These are phyloP conservation scores for Athene cunicularia DNA, from an alignment of 2,113 vertebrate species.

Conservation along the genomic window DNA sequence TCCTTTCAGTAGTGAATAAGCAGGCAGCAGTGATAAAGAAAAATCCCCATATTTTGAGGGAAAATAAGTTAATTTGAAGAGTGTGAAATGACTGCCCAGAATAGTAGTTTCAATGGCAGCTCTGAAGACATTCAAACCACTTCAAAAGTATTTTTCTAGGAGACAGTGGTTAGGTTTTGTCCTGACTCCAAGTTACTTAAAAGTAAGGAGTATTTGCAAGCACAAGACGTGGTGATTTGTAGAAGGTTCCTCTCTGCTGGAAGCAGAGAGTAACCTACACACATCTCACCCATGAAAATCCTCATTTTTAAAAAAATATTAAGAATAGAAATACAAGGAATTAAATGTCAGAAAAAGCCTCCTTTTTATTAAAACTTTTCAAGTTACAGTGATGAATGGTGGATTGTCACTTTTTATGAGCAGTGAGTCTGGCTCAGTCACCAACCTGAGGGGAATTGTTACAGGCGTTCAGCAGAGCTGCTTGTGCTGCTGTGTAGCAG, in stretches of 20 bases:
- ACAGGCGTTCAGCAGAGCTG: background rate
- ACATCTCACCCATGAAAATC: background rate
- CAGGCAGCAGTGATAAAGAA: background rate
- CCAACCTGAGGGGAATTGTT: background rate
- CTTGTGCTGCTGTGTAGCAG: background rate
- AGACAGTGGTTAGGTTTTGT: background rate
- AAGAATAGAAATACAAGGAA: background rate
- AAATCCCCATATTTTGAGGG: background rate
- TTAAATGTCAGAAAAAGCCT: background rate
- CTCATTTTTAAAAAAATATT: accelerated
- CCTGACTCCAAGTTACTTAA: background rate
- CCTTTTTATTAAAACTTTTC: slow-evolving; percentile 28
- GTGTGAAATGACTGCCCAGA: background rate
- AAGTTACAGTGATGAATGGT: background rate
- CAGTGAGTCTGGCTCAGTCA: background rate
- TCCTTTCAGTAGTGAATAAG: background rate
- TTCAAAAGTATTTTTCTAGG: background rate
- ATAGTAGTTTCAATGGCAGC: background rate
- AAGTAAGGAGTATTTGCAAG: background rate
- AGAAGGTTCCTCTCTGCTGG: background rate
- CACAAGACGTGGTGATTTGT: background rate
- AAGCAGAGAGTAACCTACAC: background rate
- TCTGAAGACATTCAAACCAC: background rate
- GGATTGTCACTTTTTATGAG: background rate
- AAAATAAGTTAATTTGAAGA: background rate